These are phyloP conservation scores for Ardeotis arabs DNA, from an alignment of 2,113 vertebrate genomes.

Conservation along the genomic window DNA sequence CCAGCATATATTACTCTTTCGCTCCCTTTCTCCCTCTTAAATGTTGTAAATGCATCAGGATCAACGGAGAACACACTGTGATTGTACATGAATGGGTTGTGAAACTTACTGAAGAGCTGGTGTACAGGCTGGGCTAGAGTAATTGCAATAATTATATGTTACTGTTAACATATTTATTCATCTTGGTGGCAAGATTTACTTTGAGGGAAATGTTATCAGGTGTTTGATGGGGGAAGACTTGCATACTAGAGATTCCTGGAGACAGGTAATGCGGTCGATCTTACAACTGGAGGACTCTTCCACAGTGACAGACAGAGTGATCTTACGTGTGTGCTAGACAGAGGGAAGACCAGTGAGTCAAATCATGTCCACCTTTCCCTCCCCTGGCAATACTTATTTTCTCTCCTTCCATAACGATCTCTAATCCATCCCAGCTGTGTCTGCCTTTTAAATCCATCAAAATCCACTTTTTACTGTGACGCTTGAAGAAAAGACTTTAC, in stretches of 20 bases:
- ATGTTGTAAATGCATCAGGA: not conserved
- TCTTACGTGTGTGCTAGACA: accelerated
- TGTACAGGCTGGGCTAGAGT: not conserved
- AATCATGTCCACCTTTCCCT: not conserved
- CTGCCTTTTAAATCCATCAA: not conserved
- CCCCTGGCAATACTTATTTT: not conserved
- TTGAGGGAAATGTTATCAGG: not conserved
- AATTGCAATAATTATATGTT: not conserved
- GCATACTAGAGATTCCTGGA: not conserved
- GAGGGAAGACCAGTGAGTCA: not conserved
- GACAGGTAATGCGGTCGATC: not conserved
- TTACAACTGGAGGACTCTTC: not conserved
- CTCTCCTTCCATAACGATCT: not conserved
- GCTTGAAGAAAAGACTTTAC: not conserved
- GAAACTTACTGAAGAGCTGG: not conserved
- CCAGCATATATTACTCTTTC: not conserved
- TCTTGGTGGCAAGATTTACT: not conserved
- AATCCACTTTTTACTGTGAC: not conserved
- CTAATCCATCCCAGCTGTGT: not conserved
- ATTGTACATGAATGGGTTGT: not conserved
- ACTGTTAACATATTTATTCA: not conserved
- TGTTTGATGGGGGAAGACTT: not conserved
- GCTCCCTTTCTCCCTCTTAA: not conserved
- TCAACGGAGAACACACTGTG: not conserved
- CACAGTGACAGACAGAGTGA: not conserved